These are phyloP conservation scores for Lepisosteus oculatus DNA, from an alignment of 2,113 vertebrate genomes.

Conservation along the genomic window DNA sequence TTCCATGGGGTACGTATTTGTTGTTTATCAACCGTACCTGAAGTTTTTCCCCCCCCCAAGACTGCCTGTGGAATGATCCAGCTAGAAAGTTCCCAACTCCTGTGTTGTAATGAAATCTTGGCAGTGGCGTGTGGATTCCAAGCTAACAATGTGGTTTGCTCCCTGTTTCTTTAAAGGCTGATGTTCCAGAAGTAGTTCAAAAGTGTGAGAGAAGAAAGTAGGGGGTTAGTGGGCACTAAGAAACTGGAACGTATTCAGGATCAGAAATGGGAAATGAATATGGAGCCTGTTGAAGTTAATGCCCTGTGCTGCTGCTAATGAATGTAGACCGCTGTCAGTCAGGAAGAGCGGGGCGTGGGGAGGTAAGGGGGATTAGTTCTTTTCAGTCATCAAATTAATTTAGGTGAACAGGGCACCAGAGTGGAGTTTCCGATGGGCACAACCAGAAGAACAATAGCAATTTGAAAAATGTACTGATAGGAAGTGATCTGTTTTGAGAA, in stretches of 20 bases:
- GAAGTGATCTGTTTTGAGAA: slow-evolving; percentile 33
- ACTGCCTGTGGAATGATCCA: slow-evolving; percentile 4
- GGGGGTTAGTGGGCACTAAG: not conserved
- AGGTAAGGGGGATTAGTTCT: not conserved
- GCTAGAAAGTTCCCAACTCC: not conserved
- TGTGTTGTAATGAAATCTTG: slow-evolving; percentile 2
- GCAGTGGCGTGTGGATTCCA: not conserved
- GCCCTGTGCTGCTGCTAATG: not conserved
- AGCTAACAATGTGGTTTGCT: not conserved
- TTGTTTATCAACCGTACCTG: slow-evolving; percentile 6
- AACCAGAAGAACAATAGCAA: slow-evolving; percentile 35
- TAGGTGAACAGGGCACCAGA: not conserved
- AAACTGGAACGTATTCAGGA: not conserved
- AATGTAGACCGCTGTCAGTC: not conserved
- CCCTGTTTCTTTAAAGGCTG: not conserved
- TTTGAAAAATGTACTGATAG: slow-evolving; percentile 32
- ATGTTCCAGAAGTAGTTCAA: not conserved
- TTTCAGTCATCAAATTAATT: slow-evolving; percentile 15
- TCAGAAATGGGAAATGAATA: not conserved
- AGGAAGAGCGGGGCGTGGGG: slow-evolving; percentile 11
- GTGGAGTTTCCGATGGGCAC: slow-evolving; percentile 34
- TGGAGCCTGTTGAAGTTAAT: not conserved
- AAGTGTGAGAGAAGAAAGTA: not conserved
- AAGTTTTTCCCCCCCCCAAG: slow-evolving; percentile 7
- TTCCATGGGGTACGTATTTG: slow-evolving; percentile 20